Conservation (phyloP, 2,113 vertebrate species). For the Aix galericulata region DNA sequence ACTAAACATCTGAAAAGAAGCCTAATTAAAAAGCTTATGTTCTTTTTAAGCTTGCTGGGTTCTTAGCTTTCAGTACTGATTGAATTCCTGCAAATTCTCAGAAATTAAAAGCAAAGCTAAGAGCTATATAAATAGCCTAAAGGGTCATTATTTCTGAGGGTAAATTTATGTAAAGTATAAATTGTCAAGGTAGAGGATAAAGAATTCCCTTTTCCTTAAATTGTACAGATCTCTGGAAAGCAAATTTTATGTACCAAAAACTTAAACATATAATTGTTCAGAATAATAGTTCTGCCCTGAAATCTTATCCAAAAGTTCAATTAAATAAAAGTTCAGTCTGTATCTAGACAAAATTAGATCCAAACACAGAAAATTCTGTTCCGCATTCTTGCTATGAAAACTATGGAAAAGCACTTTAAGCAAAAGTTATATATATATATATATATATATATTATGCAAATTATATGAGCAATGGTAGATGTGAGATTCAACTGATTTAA, state of each 20-base stretch:
- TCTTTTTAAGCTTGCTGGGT: not conserved
- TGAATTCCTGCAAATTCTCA: not conserved
- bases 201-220: not conserved
- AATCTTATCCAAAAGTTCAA: not conserved
- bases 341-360: not conserved
- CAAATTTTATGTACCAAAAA: not conserved
- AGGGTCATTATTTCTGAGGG: not conserved
- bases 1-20: not conserved
- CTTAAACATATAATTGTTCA: not conserved
- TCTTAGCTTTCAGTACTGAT: not conserved
- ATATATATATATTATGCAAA: not conserved
- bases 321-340: not conserved
- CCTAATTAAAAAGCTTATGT: not conserved
- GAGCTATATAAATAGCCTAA: not conserved
- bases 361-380: not conserved
- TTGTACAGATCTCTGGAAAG: not conserved
- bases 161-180: not conserved
- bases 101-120: not conserved
- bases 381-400: not conserved
- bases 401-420: not conserved
- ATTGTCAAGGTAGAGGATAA: not conserved
- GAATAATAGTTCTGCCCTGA: not conserved
- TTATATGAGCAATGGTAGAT: not conserved
- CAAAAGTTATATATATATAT: accelerated
- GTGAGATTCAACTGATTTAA: not conserved